Evolutionary conservation across 2,888 invertebrate genomes (phyloP), one percentile per base, ranked within the genome.

Genomic region (Lasioglossum figueresi): DNA sequence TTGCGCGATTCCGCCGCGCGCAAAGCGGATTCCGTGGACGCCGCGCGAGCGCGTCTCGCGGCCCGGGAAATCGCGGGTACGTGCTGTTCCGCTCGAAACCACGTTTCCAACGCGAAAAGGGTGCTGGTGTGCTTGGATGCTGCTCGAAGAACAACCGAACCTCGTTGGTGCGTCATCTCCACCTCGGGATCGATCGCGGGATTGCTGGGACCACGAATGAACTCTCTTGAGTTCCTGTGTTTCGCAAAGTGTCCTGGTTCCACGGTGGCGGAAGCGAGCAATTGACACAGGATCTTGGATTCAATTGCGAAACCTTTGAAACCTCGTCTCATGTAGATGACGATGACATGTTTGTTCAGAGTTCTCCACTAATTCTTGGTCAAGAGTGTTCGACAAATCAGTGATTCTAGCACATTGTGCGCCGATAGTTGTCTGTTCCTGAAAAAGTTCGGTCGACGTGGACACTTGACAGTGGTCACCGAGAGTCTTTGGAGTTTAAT

Each of bases 21-120:
- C 37, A 63, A 45, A 71, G 78, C 83, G 77, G 83, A 83, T 84
- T 78, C 83, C 83, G 70, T 84, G 83, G 83, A 75, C 84, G 83
- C 74, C 83, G 83, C 74, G 52, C 78, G 83, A 59, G 73, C 72
- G 82, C 83, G 83, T 73, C 72, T 72, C 72, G 82, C 75, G 83
- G 83, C 16, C 45, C 63, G 76, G 74, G 59, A 70, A 56, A 83
- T 80, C 83, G 77, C 83, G 82, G 72, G 37, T 34, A 77, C 82
- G 66, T 73, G 73, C n/a, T 66, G 73, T 48, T 31, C 59, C 74
- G 63, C 63, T 45, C 59, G 45, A 73, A 27, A 45, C 31, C 43
- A 5, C 23, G 68, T 68, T 68, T 37, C 16, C 68, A 12, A 68
- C 19, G 34, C 10, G 34, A 23, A 68, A 68, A 34, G 3, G 4